Conservation (phyloP, 2,888 invertebrate genomes). For the Resseliella maxima region DNA sequence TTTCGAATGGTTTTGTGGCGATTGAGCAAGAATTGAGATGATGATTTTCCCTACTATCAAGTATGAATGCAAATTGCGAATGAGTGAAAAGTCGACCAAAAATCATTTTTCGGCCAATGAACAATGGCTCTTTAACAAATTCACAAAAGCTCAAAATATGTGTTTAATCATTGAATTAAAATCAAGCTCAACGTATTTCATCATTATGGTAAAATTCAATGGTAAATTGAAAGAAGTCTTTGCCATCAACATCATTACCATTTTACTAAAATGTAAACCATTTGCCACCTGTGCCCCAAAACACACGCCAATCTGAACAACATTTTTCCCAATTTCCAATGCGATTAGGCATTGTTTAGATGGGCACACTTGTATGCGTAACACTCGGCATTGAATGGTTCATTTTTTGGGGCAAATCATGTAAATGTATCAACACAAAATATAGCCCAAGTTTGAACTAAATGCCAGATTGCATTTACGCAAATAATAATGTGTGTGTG, state of each 20-base stretch:
- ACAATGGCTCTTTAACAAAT: too few relatives aligned
- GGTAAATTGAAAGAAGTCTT: neutral
- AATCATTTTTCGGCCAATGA: too few relatives aligned
- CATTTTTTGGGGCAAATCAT: neutral
- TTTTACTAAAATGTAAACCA: neutral
- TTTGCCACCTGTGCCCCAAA: slow-evolving; percentile 10
- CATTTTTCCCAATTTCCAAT: neutral
- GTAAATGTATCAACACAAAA: neutral
- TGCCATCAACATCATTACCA: neutral
- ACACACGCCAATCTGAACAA: neutral
- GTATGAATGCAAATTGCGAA: too few relatives aligned
- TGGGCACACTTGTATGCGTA: neutral
- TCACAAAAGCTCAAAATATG: neutral
- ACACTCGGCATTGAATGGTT: neutral
- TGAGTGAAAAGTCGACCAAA: too few relatives aligned
- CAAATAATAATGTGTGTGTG: slow-evolving; percentile 10
- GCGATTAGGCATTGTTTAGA: neutral
- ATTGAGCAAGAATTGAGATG: too few relatives aligned
- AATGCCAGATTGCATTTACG: slow-evolving; percentile 45
- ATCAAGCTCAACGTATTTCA: neutral
- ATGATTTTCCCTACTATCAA: too few relatives aligned
- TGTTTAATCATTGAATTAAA: slow-evolving; percentile 4
- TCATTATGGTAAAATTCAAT: neutral
- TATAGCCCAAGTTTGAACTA: neutral
- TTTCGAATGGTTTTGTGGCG: too few relatives aligned